Base-by-base conservation (phyloP, 2,113 vertebrate genomes). In the Xiphophorus maculatus region DNA sequence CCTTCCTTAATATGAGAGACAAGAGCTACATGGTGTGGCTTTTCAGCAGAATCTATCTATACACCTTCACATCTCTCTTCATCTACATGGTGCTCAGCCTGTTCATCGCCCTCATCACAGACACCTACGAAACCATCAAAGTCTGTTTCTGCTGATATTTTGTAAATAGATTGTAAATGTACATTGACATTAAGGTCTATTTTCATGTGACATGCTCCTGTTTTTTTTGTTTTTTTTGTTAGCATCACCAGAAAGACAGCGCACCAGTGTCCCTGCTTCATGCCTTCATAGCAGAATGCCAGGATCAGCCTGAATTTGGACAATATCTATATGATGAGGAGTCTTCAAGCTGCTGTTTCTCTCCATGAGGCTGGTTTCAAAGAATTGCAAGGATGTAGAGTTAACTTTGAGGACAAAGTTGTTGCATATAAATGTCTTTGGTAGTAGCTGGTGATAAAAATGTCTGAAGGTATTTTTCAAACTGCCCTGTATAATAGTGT, bases 71-170 rank as follows among this genome's bases (percentile, higher is more conserved):
- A 92, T 96, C 96, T 40, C 93, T 98, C 77, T 98, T 99, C 80
- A 96, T 97, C 85, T 98, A 97, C 80, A 97, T 99, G 97, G 96
- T 99, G 73, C 95, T 98, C 86, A 99, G 97, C 87, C 95, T 99
- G 40, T 99, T 98, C 93, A 98, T 99, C 33, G 96, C 96, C 14
- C 90, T 99, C 25, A 98, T 99, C 84, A 98, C 96, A 2, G 97
- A 98, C 77, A 98, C 97, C 0, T 98, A 98, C 25, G 97, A 98
- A 91, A 98, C 96, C 14, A 96, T 99, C 83, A 98, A 97, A 96
- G 98, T 99, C 88, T 82, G 95, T 83, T 64, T 25, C 0, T 19
- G 30, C 44, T 58, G 14, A 29, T 28, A 37, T 48, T 12, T 44
- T 61, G 35, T 22, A 42, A 17, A 44, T 44, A 17, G 15, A 17